These are phyloP conservation scores for Zeugodacus cucurbitae DNA, from an alignment of 1,140 invertebrate species.

Conservation along the genomic window DNA sequence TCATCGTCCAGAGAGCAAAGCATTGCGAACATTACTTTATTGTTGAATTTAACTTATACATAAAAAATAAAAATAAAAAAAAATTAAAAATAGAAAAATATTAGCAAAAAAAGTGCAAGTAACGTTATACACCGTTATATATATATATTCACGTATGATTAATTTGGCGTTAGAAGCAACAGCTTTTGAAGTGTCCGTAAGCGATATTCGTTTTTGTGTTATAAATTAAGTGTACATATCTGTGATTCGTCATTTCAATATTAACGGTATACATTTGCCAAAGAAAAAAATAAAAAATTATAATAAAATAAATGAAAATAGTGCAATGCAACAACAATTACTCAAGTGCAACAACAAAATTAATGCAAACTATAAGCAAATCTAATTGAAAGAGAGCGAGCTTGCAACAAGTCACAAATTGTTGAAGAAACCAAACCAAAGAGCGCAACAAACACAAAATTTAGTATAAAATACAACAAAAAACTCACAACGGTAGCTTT, in stretches of 20 bases:
- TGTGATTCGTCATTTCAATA: conserved; percentile 6
- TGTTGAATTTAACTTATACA: background rate
- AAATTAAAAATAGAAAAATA: background rate
- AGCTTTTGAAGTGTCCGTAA: background rate
- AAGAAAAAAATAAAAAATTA: background rate
- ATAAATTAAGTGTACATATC: background rate
- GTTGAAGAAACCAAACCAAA: background rate
- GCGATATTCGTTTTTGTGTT: background rate
- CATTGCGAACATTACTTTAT: conserved; percentile 22
- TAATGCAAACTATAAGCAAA: background rate
- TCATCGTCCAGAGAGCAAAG: background rate
- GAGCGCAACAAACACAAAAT: background rate
- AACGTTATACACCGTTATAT: background rate
- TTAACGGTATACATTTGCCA: conserved; percentile 14
- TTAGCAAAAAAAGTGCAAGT: background rate
- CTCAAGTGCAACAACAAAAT: background rate
- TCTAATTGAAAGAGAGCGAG: background rate
- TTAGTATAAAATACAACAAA: background rate
- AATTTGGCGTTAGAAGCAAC: background rate
- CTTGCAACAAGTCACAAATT: background rate
- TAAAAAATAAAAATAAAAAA: background rate
- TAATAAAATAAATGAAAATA: background rate
- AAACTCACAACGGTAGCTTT: conserved; percentile 30
- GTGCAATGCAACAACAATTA: background rate
- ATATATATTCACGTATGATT: background rate